Evolutionary conservation across 2,797 vertebrate species (phyloP).

Genomic region (Argya squamiceps): DNA sequence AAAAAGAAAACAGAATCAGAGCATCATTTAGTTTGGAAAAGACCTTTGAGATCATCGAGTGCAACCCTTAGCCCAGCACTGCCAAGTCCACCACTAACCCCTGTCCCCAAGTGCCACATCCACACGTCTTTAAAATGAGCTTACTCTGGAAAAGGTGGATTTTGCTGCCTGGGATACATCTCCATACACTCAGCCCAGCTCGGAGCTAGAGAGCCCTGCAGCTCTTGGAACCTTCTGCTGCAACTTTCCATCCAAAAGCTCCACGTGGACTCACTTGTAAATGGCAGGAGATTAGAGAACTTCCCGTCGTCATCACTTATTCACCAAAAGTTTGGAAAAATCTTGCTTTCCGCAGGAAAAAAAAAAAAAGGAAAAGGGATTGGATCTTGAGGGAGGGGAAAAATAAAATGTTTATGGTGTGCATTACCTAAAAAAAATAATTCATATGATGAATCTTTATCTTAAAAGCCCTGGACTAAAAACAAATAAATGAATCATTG

Average conservation of each 20-base stretch:
- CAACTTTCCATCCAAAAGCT: conserved; percentile 59
- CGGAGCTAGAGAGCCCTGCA: neutral
- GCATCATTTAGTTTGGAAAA: neutral
- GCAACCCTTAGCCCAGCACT: neutral
- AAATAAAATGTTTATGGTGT: conserved; percentile 18
- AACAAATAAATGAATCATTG: conserved; percentile 51
- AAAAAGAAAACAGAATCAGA: conserved; percentile 7
- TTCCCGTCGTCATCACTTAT: conserved; percentile 47
- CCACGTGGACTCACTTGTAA: conserved; percentile 58
- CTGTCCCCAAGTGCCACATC: neutral
- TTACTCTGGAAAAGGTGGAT: conserved; percentile 44
- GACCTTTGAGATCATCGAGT: neutral
- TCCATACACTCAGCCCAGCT: conserved; percentile 15
- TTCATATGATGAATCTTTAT: conserved; percentile 51
- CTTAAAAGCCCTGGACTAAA: conserved; percentile 45
- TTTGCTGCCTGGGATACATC: conserved; percentile 63
- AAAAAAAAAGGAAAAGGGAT: neutral
- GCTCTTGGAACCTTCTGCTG: conserved; percentile 28
- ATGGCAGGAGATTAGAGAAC: conserved; percentile 68
- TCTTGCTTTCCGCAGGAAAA: neutral
- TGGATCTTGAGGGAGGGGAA: accelerated
- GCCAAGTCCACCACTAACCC: neutral
- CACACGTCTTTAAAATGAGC: neutral
- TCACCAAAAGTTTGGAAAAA: conserved; percentile 33
- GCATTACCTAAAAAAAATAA: conserved; percentile 38